phyloP scores from a whole-genome alignment of 2,888 invertebrate genomes.

The Matsumyia berberina region DNA sequence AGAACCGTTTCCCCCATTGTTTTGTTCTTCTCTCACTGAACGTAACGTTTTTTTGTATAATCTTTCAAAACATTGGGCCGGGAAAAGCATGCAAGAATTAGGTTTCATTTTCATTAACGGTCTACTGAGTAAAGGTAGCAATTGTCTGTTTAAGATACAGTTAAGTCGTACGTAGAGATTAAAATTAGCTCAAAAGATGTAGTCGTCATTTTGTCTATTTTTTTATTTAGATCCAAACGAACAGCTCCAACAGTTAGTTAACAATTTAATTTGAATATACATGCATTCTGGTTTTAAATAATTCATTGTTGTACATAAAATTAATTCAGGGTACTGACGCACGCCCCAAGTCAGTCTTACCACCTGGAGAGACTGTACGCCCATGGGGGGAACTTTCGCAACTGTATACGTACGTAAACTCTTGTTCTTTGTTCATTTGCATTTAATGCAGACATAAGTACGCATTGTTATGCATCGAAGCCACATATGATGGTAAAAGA shows the following conservation, averaged over 20 bases:
- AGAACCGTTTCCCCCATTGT: conserved; percentile 16
- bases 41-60: conserved; percentile 32
- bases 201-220: conserved; percentile 14
- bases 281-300: conserved; percentile 14
- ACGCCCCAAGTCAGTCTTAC: conserved; percentile 39
- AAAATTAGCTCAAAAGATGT: conserved; percentile 41
- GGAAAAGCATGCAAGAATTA: conserved; percentile 53
- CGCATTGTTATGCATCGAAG: conserved; percentile 22
- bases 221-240: background rate
- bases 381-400: conserved; percentile 35
- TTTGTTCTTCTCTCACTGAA: conserved; percentile 24
- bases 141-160: conserved; percentile 44
- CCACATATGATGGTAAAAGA: background rate
- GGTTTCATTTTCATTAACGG: conserved; percentile 65
- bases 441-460: conserved; percentile 10
- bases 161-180: conserved; percentile 38
- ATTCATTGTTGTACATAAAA: background rate
- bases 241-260: conserved; percentile 21
- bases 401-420: conserved; percentile 17
- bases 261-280: conserved; percentile 13
- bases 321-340: conserved; percentile 55
- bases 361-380: conserved; percentile 44
- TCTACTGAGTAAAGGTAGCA: conserved; percentile 44
- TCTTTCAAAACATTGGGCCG: conserved; percentile 41
- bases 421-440: conserved; percentile 47